Base-by-base conservation (phyloP, 2,888 invertebrate species). In the Antitype chi region DNA sequence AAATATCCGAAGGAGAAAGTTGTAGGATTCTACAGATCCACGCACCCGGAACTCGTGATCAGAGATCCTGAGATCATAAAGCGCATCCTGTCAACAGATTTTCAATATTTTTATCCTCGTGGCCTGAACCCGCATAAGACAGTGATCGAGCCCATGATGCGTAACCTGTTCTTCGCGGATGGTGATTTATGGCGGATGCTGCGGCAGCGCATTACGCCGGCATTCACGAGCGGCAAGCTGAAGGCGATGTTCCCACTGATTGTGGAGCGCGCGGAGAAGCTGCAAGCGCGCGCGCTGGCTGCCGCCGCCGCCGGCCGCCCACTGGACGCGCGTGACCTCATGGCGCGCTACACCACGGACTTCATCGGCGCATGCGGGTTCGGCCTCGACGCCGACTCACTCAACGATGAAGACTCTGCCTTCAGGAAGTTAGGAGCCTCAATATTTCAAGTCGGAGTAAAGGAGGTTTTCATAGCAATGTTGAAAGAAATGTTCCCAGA, bases 161-260 rank as follows among this genome's bases (percentile, higher is more conserved):
- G 90, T 1, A 95, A 94, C 79, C 70, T 95, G 66, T 94, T 95
- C 74, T 92, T 94, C 68, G 93, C 93, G 25, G 94, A 94, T 72
- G 94, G 94, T 0, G 94, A 94, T 80, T 69, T 93, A 60, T 95
- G 95, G 95, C 91, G 92, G 66, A 82, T 94, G 83, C 86, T 95
- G 76, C 91, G 95, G 15, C 93, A 94, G 87, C 91, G 94, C 70
- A 92, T 95, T 89, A 94, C 95, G 43, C 93, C 94, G 3, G 93
- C 94, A 2, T 95, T 95, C 85, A 92, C 94, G 13, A 92, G 92
- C 70, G 94, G 94, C 47, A 95, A 94, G 87, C 89, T 94, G 69
- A 91, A 91, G 67, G 94, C 93, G 47, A 95, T 95, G 95, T 94
- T 95, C 80, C 94, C 94, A 23, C 89, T 95, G 76, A 90, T 95